Percentiles rank a stretch among this genome's conserved stretches.
Conservation (phyloP, 2,888 invertebrate genomes). For the Ormyrus nitidulus region DNA sequence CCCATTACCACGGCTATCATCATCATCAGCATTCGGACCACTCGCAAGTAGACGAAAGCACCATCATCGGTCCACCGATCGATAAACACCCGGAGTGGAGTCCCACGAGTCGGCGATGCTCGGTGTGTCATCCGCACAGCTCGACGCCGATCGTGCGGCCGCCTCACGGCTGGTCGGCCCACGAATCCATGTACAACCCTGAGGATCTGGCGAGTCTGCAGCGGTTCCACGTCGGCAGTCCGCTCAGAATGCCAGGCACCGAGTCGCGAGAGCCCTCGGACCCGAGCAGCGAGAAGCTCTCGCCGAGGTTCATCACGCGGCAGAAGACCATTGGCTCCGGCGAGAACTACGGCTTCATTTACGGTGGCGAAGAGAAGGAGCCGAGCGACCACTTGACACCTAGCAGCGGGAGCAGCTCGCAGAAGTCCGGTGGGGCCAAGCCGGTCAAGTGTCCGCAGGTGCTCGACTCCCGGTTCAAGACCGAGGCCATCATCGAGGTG, state of each 20-base stretch:
- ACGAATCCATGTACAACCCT: slow-evolving; percentile 45
- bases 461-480: slow-evolving; percentile 75
- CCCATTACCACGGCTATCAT: slow-evolving; percentile 47
- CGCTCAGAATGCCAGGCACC: not conserved
- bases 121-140: slow-evolving; percentile 67
- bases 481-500: slow-evolving; percentile 81
- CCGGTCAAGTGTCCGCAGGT: slow-evolving; percentile 56
- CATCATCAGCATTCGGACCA: slow-evolving; percentile 32
- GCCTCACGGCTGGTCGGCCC: slow-evolving; percentile 71
- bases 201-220: slow-evolving; percentile 20
- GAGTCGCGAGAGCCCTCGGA: no score
- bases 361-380: slow-evolving; percentile 64
- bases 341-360: slow-evolving; percentile 69
- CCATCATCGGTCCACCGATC: not conserved
- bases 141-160: slow-evolving; percentile 67
- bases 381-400: slow-evolving; percentile 22
- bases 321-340: slow-evolving; percentile 66
- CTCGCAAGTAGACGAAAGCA: not conserved
- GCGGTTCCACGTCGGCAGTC: not conserved
- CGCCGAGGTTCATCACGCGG: slow-evolving; percentile 57
- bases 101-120: slow-evolving; percentile 60
- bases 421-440: slow-evolving; percentile 15
- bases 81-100: slow-evolving; percentile 1
- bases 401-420: slow-evolving; percentile 17
- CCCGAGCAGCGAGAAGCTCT: slow-evolving; percentile 56